Base-by-base conservation (phyloP, 2,797 vertebrate genomes). In the Phylloscopus collybita region DNA sequence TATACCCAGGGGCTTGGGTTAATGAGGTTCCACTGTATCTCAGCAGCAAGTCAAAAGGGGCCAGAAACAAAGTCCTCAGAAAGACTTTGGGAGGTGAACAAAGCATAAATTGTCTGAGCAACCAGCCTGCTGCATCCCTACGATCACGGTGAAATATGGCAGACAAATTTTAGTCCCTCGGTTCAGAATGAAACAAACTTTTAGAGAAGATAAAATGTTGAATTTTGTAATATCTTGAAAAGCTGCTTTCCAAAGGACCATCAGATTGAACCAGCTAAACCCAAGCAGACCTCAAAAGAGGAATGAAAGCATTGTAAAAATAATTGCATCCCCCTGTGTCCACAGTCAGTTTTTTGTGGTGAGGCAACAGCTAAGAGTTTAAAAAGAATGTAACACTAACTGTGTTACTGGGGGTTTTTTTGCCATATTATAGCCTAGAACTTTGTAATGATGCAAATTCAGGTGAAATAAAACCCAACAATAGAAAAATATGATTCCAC, bases 231-330 rank as follows among this genome's bases (percentile, higher is more conserved):
- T 92, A 71, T 76, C 67, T 79, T 90, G 80, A 79, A 76, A 94
- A 76, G 60, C 34, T 73, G 30, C 30, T 88, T 96, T 94, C 59
- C 49, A 50, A 73, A 92, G 92, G 70, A 71, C 70, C 54, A 61
- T 88, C 32, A 90, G 70, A 86, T 40, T 76, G 76, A 86, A 82
- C 19, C 26, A 49, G 32, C 70, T 86, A 91, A 92, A 91, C 36
- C n/a, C 36, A 84, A 88, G 38, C 51, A 88, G 76, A 90, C 73
- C 73, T 96, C 86, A 82, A 82, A 91, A 7, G 64, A 71, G 34
- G 50, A 92, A 88, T 50, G 42, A 88, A 91, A 93, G 76, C 44
- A 36, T 13, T 47, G 49, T 81, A 93, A 90, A 91, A 84, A 88
- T 75, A 88, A 79, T 90, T 73, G 34, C 32, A 3, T 76, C 29